Evolutionary conservation across 1,140 invertebrate species (phyloP).

Genomic region (Zelostemma sp.): DNA sequence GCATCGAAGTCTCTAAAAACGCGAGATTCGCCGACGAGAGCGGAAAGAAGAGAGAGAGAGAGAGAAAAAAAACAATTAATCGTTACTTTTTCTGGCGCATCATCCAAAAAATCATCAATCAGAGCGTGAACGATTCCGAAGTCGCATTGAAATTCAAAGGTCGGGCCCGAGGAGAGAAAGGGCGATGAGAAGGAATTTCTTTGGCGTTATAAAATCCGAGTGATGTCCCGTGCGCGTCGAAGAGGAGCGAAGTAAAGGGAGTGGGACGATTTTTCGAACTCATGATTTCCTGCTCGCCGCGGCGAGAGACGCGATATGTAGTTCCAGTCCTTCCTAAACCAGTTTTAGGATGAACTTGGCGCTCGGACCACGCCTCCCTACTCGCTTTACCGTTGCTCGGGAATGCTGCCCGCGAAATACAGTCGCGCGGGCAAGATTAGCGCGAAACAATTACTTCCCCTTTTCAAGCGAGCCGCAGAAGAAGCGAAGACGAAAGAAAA

Average conservation of each 20-base stretch:
- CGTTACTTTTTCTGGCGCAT: too few relatives aligned
- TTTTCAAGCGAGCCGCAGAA: too few relatives aligned
- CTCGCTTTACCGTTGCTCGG: conserved; percentile 51
- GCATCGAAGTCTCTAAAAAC: too few relatives aligned
- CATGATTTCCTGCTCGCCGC: conserved; percentile 44
- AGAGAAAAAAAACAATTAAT: too few relatives aligned
- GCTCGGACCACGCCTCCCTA: conserved; percentile 49
- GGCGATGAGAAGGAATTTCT: neutral
- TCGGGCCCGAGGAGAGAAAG: too few relatives aligned
- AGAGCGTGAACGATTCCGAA: too few relatives aligned
- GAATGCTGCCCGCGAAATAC: conserved; percentile 48
- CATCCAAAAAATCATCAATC: too few relatives aligned
- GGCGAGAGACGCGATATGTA: conserved; percentile 47
- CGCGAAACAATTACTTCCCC: neutral
- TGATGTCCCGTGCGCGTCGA: too few relatives aligned
- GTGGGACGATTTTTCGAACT: conserved; percentile 45
- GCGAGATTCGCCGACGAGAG: too few relatives aligned
- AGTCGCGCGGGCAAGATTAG: conserved; percentile 40
- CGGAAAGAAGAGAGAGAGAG: too few relatives aligned
- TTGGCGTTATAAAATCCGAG: neutral
- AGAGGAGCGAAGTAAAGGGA: neutral
- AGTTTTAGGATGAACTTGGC: conserved; percentile 51
- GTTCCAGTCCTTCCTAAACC: conserved; percentile 50
- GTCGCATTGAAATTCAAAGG: too few relatives aligned
- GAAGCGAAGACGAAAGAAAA: too few relatives aligned